Percentiles rank a stretch among this genome's conserved stretches.
phyloP scores from a whole-genome alignment of 2,113 vertebrate species.

The Callipepla squamata region DNA sequence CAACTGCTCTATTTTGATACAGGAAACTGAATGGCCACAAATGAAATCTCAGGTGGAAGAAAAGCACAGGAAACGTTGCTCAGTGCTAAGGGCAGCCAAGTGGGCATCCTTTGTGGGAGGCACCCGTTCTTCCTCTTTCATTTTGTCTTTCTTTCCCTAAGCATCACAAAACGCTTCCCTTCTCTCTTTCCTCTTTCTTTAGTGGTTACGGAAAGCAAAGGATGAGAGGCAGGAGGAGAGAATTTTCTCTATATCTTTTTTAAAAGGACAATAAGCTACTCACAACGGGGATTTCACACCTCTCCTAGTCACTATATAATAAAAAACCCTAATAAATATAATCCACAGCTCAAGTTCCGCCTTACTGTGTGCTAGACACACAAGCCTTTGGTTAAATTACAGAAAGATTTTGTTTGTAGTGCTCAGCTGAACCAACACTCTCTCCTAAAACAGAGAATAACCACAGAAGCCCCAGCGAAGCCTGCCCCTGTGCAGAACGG shows the following conservation, averaged over 20 bases:
- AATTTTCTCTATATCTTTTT: background rate
- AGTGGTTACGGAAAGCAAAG: background rate
- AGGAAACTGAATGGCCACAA: background rate
- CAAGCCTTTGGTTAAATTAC: background rate
- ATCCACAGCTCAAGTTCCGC: too few relatives aligned
- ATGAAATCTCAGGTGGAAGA: background rate
- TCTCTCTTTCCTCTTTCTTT: background rate
- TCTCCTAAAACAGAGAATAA: background rate
- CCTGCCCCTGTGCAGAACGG: background rate
- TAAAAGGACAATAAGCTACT: background rate
- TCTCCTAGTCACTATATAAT: background rate
- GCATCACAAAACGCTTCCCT: background rate
- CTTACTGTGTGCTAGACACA: background rate
- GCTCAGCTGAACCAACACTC: background rate
- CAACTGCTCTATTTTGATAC: background rate
- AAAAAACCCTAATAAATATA: too few relatives aligned
- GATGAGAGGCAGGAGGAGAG: background rate
- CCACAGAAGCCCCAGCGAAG: background rate
- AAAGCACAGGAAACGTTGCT: background rate
- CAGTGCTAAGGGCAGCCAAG: background rate
- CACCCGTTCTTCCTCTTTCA: background rate
- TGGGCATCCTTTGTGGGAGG: background rate
- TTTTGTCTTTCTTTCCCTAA: background rate
- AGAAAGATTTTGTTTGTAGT: background rate
- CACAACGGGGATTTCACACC: background rate